Conservation (phyloP, 2,888 invertebrate genomes). For the Xestoiulus laeticollis region DNA sequence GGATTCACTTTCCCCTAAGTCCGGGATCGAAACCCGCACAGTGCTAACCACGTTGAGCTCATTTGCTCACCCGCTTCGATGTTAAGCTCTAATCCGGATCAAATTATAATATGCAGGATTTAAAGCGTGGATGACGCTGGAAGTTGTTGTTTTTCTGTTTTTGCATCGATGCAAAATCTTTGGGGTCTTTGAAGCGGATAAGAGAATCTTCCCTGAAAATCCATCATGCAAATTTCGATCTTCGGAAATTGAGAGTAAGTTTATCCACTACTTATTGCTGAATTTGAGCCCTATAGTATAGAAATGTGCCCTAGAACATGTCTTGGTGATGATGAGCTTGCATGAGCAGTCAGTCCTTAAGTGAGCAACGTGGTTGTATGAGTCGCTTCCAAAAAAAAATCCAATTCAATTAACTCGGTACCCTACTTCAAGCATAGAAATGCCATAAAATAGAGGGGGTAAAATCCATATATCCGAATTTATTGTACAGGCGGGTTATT, state of each 20-base stretch:
- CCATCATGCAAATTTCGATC: background rate
- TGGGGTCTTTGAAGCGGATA: background rate
- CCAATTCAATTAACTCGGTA: too few species aligned
- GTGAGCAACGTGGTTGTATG: too few species aligned
- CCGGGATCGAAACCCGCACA: background rate
- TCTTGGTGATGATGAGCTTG: too few species aligned
- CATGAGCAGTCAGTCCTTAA: too few species aligned
- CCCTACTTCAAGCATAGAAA: too few species aligned
- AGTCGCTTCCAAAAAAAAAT: too few species aligned
- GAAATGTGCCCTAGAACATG: too few species aligned
- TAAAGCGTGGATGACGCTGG: background rate
- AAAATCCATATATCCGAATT: too few species aligned
- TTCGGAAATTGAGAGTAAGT: background rate
- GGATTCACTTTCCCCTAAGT: background rate
- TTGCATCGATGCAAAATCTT: background rate
- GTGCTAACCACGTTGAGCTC: background rate
- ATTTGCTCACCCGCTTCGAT: background rate
- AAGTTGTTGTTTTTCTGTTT: background rate
- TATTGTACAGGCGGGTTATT: too few species aligned
- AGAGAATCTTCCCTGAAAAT: background rate
- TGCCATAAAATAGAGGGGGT: too few species aligned
- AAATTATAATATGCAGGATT: background rate
- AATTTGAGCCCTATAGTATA: background rate
- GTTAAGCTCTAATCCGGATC: background rate
- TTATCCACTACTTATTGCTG: background rate